Evolutionary conservation across 2,888 invertebrate species (phyloP), one percentile per base, ranked within the genome.

Genomic region (Stegophylla sp.): DNA sequence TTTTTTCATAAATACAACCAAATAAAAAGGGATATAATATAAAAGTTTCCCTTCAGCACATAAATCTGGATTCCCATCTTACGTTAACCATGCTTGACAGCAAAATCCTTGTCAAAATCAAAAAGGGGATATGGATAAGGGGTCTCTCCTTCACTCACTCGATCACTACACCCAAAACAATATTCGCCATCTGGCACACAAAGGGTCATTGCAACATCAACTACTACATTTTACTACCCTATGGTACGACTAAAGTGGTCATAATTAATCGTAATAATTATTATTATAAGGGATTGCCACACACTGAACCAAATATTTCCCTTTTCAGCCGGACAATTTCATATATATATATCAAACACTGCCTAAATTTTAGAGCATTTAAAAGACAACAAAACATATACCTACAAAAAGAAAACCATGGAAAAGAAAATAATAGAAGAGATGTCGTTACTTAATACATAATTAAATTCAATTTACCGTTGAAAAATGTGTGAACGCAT

Each of bases 11-110:
- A 64, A 3, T 41, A 28, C 34, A 61, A 79, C 69, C 28, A 67
- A 71, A 79, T 71, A 79, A 59, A 79, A 71, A 71, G 20, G 17
- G 34, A 61, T 79, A 71, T 79, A 77, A 67, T 67, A 69, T 48
- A 26, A 45, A 79, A 79, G 71, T 71, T 69, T 79, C 69, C 59
- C 51, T 71, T 79, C 3, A n/a, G 20, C 48, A 20, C 61, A 79
- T 79, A 79, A 79, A 79, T 79, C 79, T 79, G 79, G 69, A 79
- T 79, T 69, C 61, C 79, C 51, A 79, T 79, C 69, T 79, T 79
- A 69, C 69, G 79, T 79, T 79, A 79, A 79, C 79, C 71, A 71
- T 61, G 71, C 61, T 71, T 79, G 79, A 79, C 79, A 79, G 61
- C 61, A 28, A 79, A 79, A 79, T 79, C 79, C 79, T 79, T 79